Evolutionary conservation across 2,797 vertebrate species (phyloP).

Genomic region (Poeciliopsis infans): DNA sequence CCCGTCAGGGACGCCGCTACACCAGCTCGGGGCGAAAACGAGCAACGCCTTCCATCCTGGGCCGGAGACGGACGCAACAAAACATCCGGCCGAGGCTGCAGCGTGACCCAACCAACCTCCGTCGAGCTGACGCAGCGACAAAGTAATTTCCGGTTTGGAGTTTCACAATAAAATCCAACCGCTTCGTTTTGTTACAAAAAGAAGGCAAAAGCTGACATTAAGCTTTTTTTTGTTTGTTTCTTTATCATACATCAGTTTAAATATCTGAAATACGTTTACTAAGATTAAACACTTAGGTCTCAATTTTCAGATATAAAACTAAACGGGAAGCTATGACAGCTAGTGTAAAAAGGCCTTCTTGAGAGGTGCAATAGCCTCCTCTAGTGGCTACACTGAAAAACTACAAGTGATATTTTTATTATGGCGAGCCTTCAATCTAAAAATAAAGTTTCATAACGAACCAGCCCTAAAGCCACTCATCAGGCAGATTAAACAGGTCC

Average conservation of each 20-base stretch:
- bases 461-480: background rate
- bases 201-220: background rate
- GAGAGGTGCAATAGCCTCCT: background rate
- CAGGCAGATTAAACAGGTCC: background rate
- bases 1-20: slow-evolving; percentile 42
- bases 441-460: background rate
- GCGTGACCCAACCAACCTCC: slow-evolving; percentile 59
- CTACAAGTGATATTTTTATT: background rate
- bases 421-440: background rate
- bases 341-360: background rate
- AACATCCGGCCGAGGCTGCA: slow-evolving; percentile 69
- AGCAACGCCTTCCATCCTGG: slow-evolving; percentile 34
- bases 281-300: background rate
- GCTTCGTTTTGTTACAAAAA: background rate
- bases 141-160: background rate
- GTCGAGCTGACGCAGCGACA: slow-evolving; percentile 1
- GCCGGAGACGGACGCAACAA: slow-evolving; percentile 42
- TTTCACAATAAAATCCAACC: slow-evolving; percentile 53
- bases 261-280: background rate
- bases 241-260: background rate
- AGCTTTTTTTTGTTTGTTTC: no score
- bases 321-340: slow-evolving; percentile 13
- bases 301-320: background rate
- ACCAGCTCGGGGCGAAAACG: slow-evolving; percentile 3
- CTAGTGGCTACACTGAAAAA: slow-evolving; percentile 24